phyloP scores from a whole-genome alignment of 2,797 vertebrate genomes.

The Calcarius lapponicus region DNA sequence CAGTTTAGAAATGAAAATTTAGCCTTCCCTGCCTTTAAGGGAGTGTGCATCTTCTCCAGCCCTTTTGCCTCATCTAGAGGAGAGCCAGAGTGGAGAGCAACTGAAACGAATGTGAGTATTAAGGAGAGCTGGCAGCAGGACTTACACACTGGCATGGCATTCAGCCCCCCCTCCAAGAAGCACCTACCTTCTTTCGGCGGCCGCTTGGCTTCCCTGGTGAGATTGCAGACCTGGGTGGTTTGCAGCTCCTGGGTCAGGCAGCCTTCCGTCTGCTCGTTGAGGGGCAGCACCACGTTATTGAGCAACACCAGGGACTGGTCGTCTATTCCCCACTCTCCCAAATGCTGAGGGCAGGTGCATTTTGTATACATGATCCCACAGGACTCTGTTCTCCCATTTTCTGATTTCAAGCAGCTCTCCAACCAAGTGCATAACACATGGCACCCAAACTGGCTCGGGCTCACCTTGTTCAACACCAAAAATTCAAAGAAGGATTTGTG shows the following conservation, averaged over 20 bases:
- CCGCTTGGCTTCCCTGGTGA: slow-evolving; percentile 94
- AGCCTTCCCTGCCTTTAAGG: background rate
- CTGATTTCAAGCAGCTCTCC: slow-evolving; percentile 97
- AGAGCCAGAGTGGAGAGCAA: background rate
- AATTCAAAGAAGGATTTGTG: slow-evolving; percentile 98
- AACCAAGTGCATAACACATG: slow-evolving; percentile 98
- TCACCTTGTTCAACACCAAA: slow-evolving; percentile 98
- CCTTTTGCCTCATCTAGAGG: background rate
- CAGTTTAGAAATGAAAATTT: background rate
- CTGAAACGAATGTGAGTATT: background rate
- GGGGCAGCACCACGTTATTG: slow-evolving; percentile 96
- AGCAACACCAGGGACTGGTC: slow-evolving; percentile 90
- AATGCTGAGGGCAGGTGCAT: slow-evolving; percentile 97
- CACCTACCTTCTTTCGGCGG: slow-evolving; percentile 98
- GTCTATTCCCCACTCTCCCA: slow-evolving; percentile 94
- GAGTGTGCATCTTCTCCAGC: background rate
- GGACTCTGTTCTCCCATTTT: slow-evolving; percentile 94
- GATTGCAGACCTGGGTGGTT: slow-evolving; percentile 95
- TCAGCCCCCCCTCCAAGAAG: slow-evolving; percentile 1
- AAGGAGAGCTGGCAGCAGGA: background rate
- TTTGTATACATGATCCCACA: slow-evolving; percentile 99
- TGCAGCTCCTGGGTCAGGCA: slow-evolving; percentile 97
- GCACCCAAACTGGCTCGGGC: slow-evolving; percentile 98
- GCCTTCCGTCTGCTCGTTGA: slow-evolving; percentile 97
- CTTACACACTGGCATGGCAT: background rate